Percentiles rank a stretch among this genome's conserved stretches.
These are phyloP conservation scores for Cephalopachus bancanus DNA, from an alignment of 2,797 vertebrate species.

Conservation along the genomic window DNA sequence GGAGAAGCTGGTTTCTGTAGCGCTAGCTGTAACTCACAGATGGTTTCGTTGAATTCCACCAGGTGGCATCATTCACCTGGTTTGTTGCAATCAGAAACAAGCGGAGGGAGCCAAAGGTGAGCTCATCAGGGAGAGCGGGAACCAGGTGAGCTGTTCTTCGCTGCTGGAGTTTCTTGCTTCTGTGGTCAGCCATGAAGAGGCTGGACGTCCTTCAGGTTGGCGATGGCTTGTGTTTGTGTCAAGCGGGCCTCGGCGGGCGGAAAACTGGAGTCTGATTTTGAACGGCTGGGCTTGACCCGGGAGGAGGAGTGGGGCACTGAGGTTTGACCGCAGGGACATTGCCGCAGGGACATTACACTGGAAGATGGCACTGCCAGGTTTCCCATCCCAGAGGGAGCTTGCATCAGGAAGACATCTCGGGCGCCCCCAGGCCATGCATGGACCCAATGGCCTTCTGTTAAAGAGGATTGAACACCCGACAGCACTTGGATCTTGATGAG, in stretches of 20 bases:
- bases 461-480: not conserved
- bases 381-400: not conserved
- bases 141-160: slow-evolving; percentile 86
- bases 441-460: not conserved
- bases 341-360: not conserved
- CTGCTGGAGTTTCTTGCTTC: not conserved
- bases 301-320: slow-evolving; percentile 15
- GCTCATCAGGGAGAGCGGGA: slow-evolving; percentile 89
- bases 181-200: not conserved
- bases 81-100: slow-evolving; percentile 91
- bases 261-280: not conserved
- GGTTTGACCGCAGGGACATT: not conserved
- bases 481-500: not conserved
- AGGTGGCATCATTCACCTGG: slow-evolving; percentile 94
- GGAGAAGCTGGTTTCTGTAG: not conserved
- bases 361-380: not conserved
- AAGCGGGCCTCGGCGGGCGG: not conserved
- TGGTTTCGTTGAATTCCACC: slow-evolving; percentile 73
- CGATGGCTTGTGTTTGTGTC: not conserved
- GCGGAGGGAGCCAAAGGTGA: slow-evolving; percentile 91
- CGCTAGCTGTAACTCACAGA: not conserved
- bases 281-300: not conserved
- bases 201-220: not conserved
- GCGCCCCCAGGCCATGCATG: not conserved
- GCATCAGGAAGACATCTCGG: not conserved